Conservation (phyloP, 2,113 vertebrate genomes). For the Tricholaema leucomelas region DNA sequence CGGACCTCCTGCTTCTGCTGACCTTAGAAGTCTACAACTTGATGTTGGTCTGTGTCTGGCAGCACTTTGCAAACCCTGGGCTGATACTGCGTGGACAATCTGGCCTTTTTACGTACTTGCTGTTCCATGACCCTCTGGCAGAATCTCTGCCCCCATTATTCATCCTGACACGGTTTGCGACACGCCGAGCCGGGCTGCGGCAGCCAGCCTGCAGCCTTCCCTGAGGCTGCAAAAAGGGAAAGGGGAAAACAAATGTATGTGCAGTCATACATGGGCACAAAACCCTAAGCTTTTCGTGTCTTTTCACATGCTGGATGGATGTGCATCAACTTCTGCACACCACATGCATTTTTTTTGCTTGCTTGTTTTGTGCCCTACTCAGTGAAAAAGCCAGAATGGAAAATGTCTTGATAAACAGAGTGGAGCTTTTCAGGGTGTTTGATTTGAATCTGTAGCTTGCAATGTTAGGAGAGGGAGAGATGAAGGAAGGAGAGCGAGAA, state of each 20-base stretch:
- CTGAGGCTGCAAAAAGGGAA: neutral
- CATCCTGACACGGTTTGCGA: constrained; percentile 49
- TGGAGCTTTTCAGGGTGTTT: neutral
- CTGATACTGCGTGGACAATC: neutral
- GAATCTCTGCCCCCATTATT: constrained; percentile 58
- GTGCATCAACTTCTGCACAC: too few species aligned
- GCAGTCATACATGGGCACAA: neutral
- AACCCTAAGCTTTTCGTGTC: neutral
- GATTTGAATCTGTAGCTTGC: neutral
- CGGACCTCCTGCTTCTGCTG: neutral
- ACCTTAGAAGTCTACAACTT: neutral
- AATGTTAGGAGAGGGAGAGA: neutral
- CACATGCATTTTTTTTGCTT: too few species aligned
- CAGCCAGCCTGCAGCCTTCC: constrained; percentile 33
- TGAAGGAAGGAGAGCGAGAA: neutral
- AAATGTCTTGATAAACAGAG: neutral
- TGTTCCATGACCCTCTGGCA: constrained; percentile 68
- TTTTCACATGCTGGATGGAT: too few species aligned
- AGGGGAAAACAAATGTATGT: neutral
- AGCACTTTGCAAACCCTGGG: neutral
- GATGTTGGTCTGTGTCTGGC: neutral
- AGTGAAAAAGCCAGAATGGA: neutral
- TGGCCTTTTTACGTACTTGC: constrained; percentile 40
- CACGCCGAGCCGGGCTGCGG: constrained; percentile 41
- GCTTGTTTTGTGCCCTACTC: neutral